These are phyloP conservation scores for Sciurus vulgaris DNA, from an alignment of 2,797 vertebrate species.

Conservation along the genomic window DNA sequence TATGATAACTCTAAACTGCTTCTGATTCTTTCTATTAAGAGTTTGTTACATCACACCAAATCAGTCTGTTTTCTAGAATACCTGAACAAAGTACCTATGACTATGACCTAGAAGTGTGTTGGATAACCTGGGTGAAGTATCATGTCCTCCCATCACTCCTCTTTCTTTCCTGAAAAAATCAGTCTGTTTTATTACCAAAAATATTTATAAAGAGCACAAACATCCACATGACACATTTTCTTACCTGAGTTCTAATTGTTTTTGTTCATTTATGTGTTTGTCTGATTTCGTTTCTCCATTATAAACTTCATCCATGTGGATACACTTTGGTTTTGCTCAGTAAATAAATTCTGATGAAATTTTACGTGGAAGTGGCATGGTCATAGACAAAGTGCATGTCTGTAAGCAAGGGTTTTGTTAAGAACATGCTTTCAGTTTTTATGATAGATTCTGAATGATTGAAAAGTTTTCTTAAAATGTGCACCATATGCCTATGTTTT, in stretches of 20 bases:
- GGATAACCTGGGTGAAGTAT: not conserved
- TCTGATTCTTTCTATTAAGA: not conserved
- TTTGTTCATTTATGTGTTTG: not conserved
- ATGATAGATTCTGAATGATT: not conserved
- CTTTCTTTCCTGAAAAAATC: not conserved
- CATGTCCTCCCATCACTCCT: not conserved
- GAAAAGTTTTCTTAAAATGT: slow-evolving; percentile 76
- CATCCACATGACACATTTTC: not conserved
- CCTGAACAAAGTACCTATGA: not conserved
- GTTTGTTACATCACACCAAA: not conserved
- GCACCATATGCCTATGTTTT: slow-evolving; percentile 16
- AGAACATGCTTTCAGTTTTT: not conserved
- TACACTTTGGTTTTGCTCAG: not conserved
- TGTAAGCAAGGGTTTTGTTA: not conserved
- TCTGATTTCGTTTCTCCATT: not conserved
- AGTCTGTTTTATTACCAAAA: not conserved
- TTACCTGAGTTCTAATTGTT: not conserved
- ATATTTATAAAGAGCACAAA: not conserved
- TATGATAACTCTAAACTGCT: not conserved
- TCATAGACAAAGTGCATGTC: not conserved
- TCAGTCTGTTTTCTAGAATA: not conserved
- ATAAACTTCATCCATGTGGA: not conserved
- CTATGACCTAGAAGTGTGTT: not conserved
- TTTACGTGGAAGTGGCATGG: not conserved
- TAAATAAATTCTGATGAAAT: not conserved